Conservation (phyloP, 2,888 invertebrate genomes). For the Polyommatus icarus region DNA sequence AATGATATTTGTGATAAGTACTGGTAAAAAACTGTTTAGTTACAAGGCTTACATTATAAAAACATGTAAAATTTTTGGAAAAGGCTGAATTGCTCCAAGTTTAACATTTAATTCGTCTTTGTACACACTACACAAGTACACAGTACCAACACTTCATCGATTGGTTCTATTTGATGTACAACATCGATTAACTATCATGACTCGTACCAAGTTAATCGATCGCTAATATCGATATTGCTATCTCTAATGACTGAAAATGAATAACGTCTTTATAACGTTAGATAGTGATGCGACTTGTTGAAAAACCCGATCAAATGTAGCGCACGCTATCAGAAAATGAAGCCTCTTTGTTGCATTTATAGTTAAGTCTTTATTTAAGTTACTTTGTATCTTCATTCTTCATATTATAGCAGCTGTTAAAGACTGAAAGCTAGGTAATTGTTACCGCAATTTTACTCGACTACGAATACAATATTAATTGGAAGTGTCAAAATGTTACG, state of each 20-base stretch:
- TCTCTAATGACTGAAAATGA: conserved; percentile 10
- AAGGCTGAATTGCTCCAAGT: neutral
- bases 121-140: neutral
- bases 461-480: no score
- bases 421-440: no score
- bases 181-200: neutral
- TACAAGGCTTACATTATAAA: no score
- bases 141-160: neutral
- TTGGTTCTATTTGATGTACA: conserved; percentile 7
- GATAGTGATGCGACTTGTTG: conserved; percentile 1
- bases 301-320: conserved; percentile 1
- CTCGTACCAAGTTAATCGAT: conserved; percentile 13
- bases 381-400: no score
- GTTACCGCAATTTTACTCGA: no score
- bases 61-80: no score
- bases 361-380: no score
- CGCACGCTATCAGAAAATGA: neutral
- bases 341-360: neutral
- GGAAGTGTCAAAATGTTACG: no score
- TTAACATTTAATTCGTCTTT: neutral
- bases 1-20: no score
- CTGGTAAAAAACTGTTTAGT: no score
- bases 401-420: no score
- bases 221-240: conserved; percentile 22
- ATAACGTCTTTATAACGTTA: conserved; percentile 8